Conservation (phyloP, 2,888 invertebrate species). For the Drosophila paranaensis region DNA sequence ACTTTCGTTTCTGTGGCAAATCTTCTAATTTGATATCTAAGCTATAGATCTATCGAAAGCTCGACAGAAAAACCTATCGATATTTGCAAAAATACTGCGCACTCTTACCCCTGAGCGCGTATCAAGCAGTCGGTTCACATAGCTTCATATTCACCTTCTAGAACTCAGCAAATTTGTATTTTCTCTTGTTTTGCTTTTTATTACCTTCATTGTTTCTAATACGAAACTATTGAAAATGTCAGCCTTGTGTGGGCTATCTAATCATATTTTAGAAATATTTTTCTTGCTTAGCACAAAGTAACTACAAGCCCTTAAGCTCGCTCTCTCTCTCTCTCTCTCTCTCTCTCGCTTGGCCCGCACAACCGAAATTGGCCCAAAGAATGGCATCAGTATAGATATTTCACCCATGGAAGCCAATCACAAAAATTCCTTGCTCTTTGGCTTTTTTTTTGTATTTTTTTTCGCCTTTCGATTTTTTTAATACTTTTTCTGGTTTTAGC, state of each 20-base stretch:
- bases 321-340: too few species aligned
- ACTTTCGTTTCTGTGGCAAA: background rate
- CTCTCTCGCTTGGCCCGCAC: background rate
- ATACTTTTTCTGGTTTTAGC: conserved; percentile 3
- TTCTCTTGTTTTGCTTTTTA: background rate
- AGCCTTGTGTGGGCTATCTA: background rate
- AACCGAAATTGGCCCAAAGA: background rate
- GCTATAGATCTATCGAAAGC: background rate
- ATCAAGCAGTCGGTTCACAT: background rate
- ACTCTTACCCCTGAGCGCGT: background rate
- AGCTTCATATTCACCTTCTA: background rate
- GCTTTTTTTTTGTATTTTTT: background rate
- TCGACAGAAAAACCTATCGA: too few species aligned
- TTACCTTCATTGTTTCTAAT: too few species aligned
- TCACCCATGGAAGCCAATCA: conserved; percentile 39
- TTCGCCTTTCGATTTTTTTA: background rate
- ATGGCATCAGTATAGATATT: conserved; percentile 29
- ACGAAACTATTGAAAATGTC: background rate
- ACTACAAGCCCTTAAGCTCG: background rate
- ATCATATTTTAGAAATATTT: conserved; percentile 13
- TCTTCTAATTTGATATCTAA: background rate
- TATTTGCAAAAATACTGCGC: too few species aligned
- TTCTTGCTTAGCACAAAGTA: conserved; percentile 3
- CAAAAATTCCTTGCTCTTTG: conserved; percentile 44
- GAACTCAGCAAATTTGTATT: background rate